These are phyloP conservation scores for Eutrigla gurnardus DNA, from an alignment of 2,797 vertebrate genomes.

Conservation along the genomic window DNA sequence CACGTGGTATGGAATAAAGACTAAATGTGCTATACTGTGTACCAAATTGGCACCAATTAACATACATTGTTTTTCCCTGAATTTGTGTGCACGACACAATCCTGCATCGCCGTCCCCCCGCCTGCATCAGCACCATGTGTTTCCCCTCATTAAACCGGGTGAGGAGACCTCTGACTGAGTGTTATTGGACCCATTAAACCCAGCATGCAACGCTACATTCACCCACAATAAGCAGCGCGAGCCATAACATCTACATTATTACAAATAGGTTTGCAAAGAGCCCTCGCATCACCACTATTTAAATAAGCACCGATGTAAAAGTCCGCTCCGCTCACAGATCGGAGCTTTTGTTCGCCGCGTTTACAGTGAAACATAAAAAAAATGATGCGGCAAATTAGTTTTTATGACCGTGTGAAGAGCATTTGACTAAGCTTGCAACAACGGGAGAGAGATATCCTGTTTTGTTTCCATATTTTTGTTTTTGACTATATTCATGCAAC, in stretches of 20 bases:
- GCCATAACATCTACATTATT: slow-evolving; percentile 60
- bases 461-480: no score
- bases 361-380: slow-evolving; percentile 20
- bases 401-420: background rate
- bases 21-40: no score
- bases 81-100: background rate
- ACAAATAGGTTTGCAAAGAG: slow-evolving; percentile 44
- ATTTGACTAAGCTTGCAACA: background rate
- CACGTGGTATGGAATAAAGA: background rate
- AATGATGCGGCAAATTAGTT: slow-evolving; percentile 18
- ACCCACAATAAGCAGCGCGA: slow-evolving; percentile 26
- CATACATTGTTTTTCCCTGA: background rate
- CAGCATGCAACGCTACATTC: slow-evolving; percentile 16
- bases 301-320: slow-evolving; percentile 14
- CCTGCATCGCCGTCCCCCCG: background rate
- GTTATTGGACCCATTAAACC: slow-evolving; percentile 47
- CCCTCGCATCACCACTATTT: slow-evolving; percentile 7
- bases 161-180: slow-evolving; percentile 22
- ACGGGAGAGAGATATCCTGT: background rate
- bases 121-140: background rate
- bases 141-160: background rate
- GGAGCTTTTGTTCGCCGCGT: slow-evolving; percentile 34
- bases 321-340: background rate
- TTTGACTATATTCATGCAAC: background rate
- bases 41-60: background rate